Percentiles rank a stretch among this genome's conserved stretches.
phyloP scores from a whole-genome alignment of 2,113 vertebrate genomes.

The Gobius niger region DNA sequence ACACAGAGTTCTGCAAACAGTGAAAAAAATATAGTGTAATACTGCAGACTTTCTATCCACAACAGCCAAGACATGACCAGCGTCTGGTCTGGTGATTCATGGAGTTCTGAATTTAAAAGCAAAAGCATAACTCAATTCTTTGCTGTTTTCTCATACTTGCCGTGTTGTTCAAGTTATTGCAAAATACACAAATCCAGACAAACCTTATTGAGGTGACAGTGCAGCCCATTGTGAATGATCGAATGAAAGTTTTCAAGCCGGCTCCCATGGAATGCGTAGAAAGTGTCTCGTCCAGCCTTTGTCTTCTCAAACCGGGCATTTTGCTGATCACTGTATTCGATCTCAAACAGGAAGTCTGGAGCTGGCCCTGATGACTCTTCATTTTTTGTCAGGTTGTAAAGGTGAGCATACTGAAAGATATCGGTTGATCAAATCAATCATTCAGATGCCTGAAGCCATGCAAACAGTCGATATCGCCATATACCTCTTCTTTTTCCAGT shows the following conservation, averaged over 20 bases:
- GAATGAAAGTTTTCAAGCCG: constrained; percentile 98
- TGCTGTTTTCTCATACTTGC: too few relatives aligned
- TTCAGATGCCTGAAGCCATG: not conserved
- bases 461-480: not conserved
- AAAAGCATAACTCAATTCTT: too few relatives aligned
- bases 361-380: constrained; percentile 76
- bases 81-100: too few relatives aligned
- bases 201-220: constrained; percentile 97
- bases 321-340: constrained; percentile 87
- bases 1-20: constrained; percentile 87
- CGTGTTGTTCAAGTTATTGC: not conserved
- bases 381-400: constrained; percentile 83
- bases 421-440: fast-evolving
- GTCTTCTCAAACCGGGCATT: constrained; percentile 88
- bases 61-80: too few relatives aligned
- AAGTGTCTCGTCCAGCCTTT: constrained; percentile 83
- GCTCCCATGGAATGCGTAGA: constrained; percentile 96
- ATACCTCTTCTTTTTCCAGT: constrained; percentile 85
- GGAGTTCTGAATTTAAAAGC: too few relatives aligned
- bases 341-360: constrained; percentile 94
- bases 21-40: not conserved
- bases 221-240: constrained; percentile 93
- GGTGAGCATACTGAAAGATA: constrained; percentile 83
- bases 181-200: constrained; percentile 18
- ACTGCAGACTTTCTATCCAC: too few relatives aligned